Percentiles rank a stretch among this genome's conserved stretches.
Evolutionary conservation across 1,140 invertebrate genomes (phyloP).

Genomic region (Cyclina sinensis): DNA sequence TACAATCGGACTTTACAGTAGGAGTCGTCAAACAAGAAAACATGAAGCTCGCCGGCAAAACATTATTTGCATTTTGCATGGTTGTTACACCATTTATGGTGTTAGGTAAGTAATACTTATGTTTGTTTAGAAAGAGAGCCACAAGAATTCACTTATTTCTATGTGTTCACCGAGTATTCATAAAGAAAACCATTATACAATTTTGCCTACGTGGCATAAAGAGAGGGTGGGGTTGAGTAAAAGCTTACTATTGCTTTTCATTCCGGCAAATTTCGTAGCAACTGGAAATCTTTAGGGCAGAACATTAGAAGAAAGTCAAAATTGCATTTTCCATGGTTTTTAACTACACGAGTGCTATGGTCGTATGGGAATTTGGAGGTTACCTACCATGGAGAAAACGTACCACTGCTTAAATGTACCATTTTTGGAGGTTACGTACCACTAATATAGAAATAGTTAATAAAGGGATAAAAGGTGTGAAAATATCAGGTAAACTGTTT

Average conservation of each 20-base stretch:
- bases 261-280: background rate
- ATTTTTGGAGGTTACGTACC: too few relatives aligned
- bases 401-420: too few relatives aligned
- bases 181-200: background rate
- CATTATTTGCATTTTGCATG: slow-evolving; percentile 47
- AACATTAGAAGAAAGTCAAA: background rate
- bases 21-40: background rate
- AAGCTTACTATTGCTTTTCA: background rate
- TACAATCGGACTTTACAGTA: background rate
- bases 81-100: slow-evolving; percentile 40
- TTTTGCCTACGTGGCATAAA: background rate
- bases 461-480: too few relatives aligned
- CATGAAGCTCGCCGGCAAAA: slow-evolving; percentile 56
- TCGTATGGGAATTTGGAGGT: background rate
- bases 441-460: too few relatives aligned
- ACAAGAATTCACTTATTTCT: background rate
- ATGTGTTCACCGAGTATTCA: background rate
- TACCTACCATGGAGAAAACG: background rate
- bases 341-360: background rate
- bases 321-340: too few relatives aligned
- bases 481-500: too few relatives aligned
- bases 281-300: background rate
- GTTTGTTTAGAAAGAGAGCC: background rate
- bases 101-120: slow-evolving; percentile 38
- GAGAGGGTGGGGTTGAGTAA: slow-evolving; percentile 44